Evolutionary conservation across 1,140 invertebrate species (phyloP), one percentile per base, ranked within the genome.

Genomic region (Calliphora vicina): DNA sequence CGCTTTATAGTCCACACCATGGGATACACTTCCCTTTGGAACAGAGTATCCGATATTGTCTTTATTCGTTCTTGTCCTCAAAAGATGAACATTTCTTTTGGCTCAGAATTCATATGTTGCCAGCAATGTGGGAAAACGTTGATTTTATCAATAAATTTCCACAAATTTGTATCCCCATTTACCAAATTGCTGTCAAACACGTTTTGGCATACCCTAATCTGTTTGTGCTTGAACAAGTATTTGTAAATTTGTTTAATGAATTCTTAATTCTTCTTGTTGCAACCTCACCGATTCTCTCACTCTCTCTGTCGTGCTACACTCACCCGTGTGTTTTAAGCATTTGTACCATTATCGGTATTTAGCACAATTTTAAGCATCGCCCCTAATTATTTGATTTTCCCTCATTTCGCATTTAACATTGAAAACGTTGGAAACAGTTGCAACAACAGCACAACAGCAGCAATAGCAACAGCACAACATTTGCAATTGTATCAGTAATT

Each of bases 211-310:
- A 35, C 35, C 35, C 35, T 35, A 35, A 35, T 57, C 15, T 57
- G 50, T 57, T 17, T 17, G 17, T 57, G 12, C 2, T 17, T 13
- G 12, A 5, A 0, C n/a, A n/a, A 6, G 50, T 57, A 57, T 57
- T 57, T 57, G 50, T 57, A 57, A 57, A 57, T 57, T 57, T 57
- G 50, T 57, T 57, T 57, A 57, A 57, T 57, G 50, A 57, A 57
- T 57, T 57, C 50, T 57, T 57, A 57, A 57, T 57, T 57, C 50
- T 57, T 57, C 50, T 57, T 57, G n/a, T n/a, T n/a, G 50, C n/a
- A 6, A 2, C 15, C 50, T 15, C n/a, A 57, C 13, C n/a, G n/a
- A n/a, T n/a, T 57, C n/a, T 57, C n/a, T 17, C 2, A 6, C 15
- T 57, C 17, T 57, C n/a, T 17, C 50, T 57, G 15, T 5, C 5